These are phyloP conservation scores for Podiceps cristatus DNA, from an alignment of 2,113 vertebrate species.

Conservation along the genomic window DNA sequence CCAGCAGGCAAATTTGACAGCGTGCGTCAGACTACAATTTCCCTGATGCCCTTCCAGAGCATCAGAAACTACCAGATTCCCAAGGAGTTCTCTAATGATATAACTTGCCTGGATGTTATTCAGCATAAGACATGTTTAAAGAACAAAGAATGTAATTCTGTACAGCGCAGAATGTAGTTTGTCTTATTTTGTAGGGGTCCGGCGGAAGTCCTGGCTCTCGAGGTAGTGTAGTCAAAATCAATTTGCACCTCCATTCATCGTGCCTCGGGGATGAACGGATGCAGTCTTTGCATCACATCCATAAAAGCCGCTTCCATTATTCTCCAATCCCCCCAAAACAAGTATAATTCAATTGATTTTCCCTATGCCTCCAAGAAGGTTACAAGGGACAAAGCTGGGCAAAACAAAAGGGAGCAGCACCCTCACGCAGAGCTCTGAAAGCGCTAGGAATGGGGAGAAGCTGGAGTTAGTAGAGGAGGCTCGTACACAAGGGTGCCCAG, in stretches of 20 bases:
- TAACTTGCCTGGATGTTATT: not conserved
- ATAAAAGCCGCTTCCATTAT: slow-evolving; percentile 47
- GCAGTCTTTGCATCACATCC: not conserved
- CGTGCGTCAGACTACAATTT: not conserved
- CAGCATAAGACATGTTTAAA: slow-evolving; percentile 63
- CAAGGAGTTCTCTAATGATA: not conserved
- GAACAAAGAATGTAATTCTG: slow-evolving; percentile 67
- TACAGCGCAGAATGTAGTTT: slow-evolving; percentile 53
- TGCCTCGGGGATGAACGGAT: slow-evolving; percentile 52
- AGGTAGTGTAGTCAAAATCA: slow-evolving; percentile 66
- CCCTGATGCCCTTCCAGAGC: not conserved
- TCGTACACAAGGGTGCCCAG: not conserved
- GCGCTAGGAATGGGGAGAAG: not conserved
- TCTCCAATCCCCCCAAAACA: slow-evolving; percentile 29
- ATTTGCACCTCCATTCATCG: slow-evolving; percentile 68
- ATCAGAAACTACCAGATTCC: not conserved
- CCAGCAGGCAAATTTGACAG: not conserved
- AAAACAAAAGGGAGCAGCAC: not conserved
- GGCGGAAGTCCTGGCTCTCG: slow-evolving; percentile 6
- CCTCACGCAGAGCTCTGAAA: not conserved
- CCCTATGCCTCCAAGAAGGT: not conserved
- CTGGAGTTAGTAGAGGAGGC: not conserved
- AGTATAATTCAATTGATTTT: slow-evolving; percentile 45
- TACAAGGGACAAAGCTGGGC: not conserved
- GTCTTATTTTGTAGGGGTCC: slow-evolving; percentile 69